phyloP scores from a whole-genome alignment of 1,140 invertebrate species.

The Tetragonula clypearis region DNA sequence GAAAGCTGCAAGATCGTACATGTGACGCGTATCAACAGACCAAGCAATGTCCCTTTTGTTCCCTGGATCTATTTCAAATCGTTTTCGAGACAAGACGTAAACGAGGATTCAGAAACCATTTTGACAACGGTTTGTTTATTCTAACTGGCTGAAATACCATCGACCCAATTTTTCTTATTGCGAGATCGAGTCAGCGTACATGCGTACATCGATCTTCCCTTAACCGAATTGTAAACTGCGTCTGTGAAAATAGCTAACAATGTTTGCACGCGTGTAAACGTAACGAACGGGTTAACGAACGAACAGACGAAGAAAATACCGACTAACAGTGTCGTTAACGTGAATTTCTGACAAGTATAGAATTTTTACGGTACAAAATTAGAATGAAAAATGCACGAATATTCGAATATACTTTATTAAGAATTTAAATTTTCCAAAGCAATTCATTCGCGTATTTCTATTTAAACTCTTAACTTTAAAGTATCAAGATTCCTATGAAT shows the following conservation, averaged over 20 bases:
- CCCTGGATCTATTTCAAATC: slow-evolving; percentile 30
- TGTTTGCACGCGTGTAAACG: background rate
- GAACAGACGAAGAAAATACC: background rate
- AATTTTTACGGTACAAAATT: no score
- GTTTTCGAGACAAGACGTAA: slow-evolving; percentile 14
- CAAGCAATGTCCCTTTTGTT: background rate
- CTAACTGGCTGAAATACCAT: slow-evolving; percentile 8
- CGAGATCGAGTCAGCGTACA: background rate
- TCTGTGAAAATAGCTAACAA: slow-evolving; percentile 17
- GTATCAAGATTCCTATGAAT: background rate
- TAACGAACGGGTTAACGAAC: slow-evolving; percentile 16
- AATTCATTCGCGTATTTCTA: no score
- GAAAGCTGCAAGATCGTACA: background rate
- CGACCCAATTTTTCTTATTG: background rate
- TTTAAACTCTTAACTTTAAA: no score
- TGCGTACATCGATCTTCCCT: background rate
- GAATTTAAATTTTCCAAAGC: no score
- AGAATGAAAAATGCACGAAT: background rate
- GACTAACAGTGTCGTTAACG: background rate
- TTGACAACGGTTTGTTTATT: slow-evolving; percentile 29
- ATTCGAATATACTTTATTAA: no score
- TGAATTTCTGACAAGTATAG: background rate
- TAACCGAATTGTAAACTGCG: slow-evolving; percentile 22
- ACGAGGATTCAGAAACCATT: slow-evolving; percentile 29
- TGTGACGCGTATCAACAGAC: background rate